A percentile compares a stretch with the other conserved stretches of the same genome.
phyloP scores from a whole-genome alignment of 2,888 invertebrate genomes.

The Lymantria monacha region DNA sequence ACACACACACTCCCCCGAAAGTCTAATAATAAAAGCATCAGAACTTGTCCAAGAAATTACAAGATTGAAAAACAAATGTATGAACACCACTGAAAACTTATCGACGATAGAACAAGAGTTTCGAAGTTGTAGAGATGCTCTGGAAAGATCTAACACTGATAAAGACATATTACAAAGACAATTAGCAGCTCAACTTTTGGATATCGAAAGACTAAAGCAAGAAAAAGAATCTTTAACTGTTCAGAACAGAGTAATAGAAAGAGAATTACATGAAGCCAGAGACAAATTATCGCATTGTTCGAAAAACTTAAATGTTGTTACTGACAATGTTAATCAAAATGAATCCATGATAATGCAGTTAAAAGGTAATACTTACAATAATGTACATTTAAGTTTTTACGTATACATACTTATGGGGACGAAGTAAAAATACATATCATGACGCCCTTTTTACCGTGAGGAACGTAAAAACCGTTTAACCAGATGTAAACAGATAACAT shows the following conservation, averaged over 20 bases:
- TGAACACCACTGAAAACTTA: slow-evolving; percentile 82
- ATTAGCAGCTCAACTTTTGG: slow-evolving; percentile 86
- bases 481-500: no score
- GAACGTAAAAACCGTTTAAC: no score
- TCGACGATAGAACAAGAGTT: slow-evolving; percentile 85
- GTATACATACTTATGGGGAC: background rate
- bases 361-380: slow-evolving; percentile 74
- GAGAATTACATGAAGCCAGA: slow-evolving; percentile 86
- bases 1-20: slow-evolving; percentile 85
- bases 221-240: slow-evolving; percentile 89
- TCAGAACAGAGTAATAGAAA: slow-evolving; percentile 87
- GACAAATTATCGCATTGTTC: slow-evolving; percentile 85
- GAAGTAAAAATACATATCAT: background rate
- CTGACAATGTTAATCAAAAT: slow-evolving; percentile 86
- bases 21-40: slow-evolving; percentile 88
- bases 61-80: slow-evolving; percentile 83
- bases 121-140: slow-evolving; percentile 84
- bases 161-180: slow-evolving; percentile 90
- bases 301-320: slow-evolving; percentile 85
- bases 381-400: background rate
- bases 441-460: background rate
- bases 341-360: slow-evolving; percentile 86
- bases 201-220: slow-evolving; percentile 87
- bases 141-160: slow-evolving; percentile 85
- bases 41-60: slow-evolving; percentile 89